Percentiles rank a stretch among this genome's conserved stretches.
Evolutionary conservation across 2,797 vertebrate genomes (phyloP).

Genomic region (Ctenosaura bakeri): DNA sequence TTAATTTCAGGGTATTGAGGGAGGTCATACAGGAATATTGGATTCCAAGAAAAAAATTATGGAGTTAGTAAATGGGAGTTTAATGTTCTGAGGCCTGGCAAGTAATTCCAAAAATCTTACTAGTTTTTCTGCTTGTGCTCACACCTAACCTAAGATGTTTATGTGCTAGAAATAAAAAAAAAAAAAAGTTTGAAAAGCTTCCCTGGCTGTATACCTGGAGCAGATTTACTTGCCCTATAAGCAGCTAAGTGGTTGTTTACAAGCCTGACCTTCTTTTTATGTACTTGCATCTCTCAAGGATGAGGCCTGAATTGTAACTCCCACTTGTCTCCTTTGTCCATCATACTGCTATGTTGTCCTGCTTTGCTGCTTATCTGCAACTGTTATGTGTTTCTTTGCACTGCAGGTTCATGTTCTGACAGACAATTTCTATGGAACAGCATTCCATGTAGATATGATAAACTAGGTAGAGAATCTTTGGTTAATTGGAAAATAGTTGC

Average conservation of each 20-base stretch:
- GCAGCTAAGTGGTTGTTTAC: not conserved
- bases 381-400: conserved; percentile 9
- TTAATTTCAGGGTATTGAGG: not conserved
- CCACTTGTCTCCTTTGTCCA: conserved; percentile 22
- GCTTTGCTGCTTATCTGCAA: conserved; percentile 35
- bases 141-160: not conserved
- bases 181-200: not conserved
- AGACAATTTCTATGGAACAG: not conserved
- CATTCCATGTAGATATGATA: not conserved
- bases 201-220: not conserved
- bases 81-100: not conserved
- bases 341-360: conserved; percentile 34
- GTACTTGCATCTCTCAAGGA: conserved; percentile 18
- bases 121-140: not conserved
- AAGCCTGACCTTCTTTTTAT: not conserved
- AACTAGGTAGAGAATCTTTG: not conserved
- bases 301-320: conserved; percentile 30
- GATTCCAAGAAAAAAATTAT: not conserved
- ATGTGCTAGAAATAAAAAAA: not conserved
- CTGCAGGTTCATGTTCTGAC: not conserved
- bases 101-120: not conserved
- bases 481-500: not conserved
- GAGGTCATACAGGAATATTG: too few species aligned
- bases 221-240: not conserved
- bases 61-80: not conserved